Percentiles rank a stretch among this genome's conserved stretches.
These are phyloP conservation scores for Gisinianus flammeolus DNA, from an alignment of 2,888 invertebrate species.

Conservation along the genomic window DNA sequence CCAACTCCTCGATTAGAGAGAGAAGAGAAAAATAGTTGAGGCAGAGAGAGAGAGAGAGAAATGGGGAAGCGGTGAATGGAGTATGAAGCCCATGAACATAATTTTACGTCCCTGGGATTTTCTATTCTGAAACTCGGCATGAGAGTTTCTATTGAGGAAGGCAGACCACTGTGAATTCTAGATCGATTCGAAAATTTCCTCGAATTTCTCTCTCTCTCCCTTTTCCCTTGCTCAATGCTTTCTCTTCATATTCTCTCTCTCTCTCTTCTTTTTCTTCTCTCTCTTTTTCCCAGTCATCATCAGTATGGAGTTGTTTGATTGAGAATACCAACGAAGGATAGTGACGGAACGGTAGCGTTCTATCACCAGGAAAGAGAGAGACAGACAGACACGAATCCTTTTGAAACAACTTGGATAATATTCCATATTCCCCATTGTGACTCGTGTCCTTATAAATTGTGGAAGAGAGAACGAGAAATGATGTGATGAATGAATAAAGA, in stretches of 20 bases:
- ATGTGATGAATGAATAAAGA: too few species aligned
- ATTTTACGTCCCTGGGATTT: not conserved
- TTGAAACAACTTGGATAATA: not conserved
- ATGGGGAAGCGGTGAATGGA: not conserved
- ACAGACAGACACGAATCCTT: not conserved
- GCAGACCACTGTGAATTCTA: slow-evolving; percentile 5
- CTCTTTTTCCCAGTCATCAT: not conserved
- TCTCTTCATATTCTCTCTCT: not conserved
- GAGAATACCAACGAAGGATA: not conserved
- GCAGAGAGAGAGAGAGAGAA: slow-evolving; percentile 3
- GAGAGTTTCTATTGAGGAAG: too few species aligned
- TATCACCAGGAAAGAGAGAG: not conserved
- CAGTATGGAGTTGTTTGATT: not conserved
- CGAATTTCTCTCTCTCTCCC: not conserved
- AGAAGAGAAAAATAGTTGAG: not conserved
- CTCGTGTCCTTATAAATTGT: too few species aligned
- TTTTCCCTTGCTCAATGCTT: not conserved
- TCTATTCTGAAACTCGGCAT: not conserved
- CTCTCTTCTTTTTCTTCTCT: not conserved
- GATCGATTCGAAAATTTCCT: slow-evolving; percentile 3
- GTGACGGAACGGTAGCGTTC: not conserved
- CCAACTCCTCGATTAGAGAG: not conserved
- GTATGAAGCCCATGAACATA: too few species aligned
- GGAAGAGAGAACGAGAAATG: not conserved
- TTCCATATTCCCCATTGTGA: not conserved